Base-by-base conservation (phyloP, 2,797 vertebrate species). In the Glossophaga mutica region DNA sequence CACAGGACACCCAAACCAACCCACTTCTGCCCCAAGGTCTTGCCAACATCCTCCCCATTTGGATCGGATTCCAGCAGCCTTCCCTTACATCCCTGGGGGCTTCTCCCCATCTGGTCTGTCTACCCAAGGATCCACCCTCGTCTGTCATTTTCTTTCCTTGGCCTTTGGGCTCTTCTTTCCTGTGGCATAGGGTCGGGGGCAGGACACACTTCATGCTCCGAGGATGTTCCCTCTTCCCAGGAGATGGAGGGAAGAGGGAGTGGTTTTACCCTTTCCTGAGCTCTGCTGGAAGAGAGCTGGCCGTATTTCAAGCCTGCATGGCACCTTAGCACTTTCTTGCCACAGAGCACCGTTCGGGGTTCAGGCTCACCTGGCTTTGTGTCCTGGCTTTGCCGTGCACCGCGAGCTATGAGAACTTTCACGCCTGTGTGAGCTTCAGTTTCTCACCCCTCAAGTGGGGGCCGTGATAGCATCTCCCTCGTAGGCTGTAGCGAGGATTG, bases 291-390 rank as follows among this genome's bases (percentile, higher is more conserved):
- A 32, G 50, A 68, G 12, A 21, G 18, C 65, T 14, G 29, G 50
- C 32, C 9, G 1, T 24, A n/a, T 44, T 71, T n/a, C 0, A 0
- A 50, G 86, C 18, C 26, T 1, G 16, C 19, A 0, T 29, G 2
- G 21, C 18, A n/a, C 39, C 32, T 46, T 0, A 1, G 46, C 8
- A 0, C 44, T 26, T 4, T 68, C 46, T 65, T 2, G 26, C 2
- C 0, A 0, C 0, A 9, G 4, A 46, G 9, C 3, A 1, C 2
- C 2, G 16, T 9, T 46, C 78, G 7, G 32, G 26, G 2, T 42
- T 57, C 65, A n/a, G 67, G 44, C 0, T 1, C 22, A n/a, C 37
- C 37, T 34, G 42, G 65, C 15, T 15, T 42, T 32, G 65, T 32
- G 55, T 3, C 57, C 19, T 6, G 48, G 32, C 46, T 59, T 55